Evolutionary conservation across 1,140 invertebrate genomes (phyloP), one percentile per base, ranked within the genome.

Genomic region (Carposina sasakii): DNA sequence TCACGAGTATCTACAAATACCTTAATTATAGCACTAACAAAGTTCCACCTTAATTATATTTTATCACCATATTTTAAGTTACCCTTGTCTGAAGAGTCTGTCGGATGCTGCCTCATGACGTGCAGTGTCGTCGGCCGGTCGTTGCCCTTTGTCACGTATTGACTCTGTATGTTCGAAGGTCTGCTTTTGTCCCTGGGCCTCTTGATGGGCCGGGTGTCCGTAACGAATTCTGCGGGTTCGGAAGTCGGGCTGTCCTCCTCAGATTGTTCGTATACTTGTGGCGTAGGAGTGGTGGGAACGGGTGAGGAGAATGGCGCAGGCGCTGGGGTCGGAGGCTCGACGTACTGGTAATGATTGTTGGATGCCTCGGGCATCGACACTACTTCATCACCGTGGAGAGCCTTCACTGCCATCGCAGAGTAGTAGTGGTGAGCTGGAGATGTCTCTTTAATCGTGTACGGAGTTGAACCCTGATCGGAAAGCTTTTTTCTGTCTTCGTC

Each of bases 41-140:
- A 64, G 21, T 54, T 62, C 45, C 33, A 21, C 22, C 13, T 13
- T 43, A 23, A 30, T 42, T 44, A 52, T 17, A 81, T 75, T 77
- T 79, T 83, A 57, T 83, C 79, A 73, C 78, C 78, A 62, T 82
- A 82, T 56, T 77, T 81, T 13, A 73, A 51, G 52, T 69, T 76
- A 16, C 64, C 64, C 49, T 67, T 63, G 4, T 53, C 48, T 5
- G 52, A 40, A 15, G 44, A 42, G 2, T 44, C 48, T 8, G 37
- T 44, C 2, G 41, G 17, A 24, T 43, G 37, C 15, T 51, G 13
- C 16, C 34, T 34, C 3, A 16, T 26, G 28, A 15, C 19, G 10
- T 33, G 39, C 15, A 20, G 48, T n/a, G 8, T 8, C n/a, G 36
- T 24, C 15, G 40, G 33, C 33, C 22, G 24, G 22, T 36, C n/a